Base-by-base conservation (phyloP, 2,888 invertebrate species). In the Pterobdella sp. region DNA sequence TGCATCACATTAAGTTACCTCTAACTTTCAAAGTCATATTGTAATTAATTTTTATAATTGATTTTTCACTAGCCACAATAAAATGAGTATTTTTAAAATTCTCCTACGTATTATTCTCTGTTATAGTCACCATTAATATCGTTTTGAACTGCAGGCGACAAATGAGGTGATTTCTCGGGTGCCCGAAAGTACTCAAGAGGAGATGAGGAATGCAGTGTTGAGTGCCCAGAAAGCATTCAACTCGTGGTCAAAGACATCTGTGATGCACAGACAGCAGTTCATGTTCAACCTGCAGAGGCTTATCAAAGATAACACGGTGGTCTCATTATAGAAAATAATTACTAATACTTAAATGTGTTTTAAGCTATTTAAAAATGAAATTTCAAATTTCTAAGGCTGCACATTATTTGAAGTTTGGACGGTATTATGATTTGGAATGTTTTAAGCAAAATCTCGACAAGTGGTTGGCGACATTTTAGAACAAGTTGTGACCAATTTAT, bases 181-280 rank as follows among this genome's bases (percentile, higher is more conserved):
- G 37, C 98, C 98, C 73, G 91, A 93, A 85, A 87, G 91, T 37
- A 97, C 97, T 0, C 87, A 88, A 80, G 87, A 87, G 7, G 97
- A 97, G 86, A 91, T 98, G 90, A 88, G 92, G 78, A 85, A 88
- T 7, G 97, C 98, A 0, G 90, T 95, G 52, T 89, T 89, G 73
- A 89, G 93, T 7, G 90, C 93, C 7, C 91, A 91, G 83, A 88
- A 88, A 75, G 92, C 92, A 0, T 91, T 87, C 81, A 85, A 87
- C 80, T 87, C 89, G 76, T 98, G 97, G 98, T 91, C 91, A 71
- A 88, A 91, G 81, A 91, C 92, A 26, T 94, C 97, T 1, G 88
- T 97, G 49, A 86, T 98, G 77, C 90, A 92, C 10, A 87, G 98
- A 63, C 96, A 97, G 82, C 94, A 94, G 84, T 87, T 91, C 49